Percentiles rank a stretch among this genome's conserved stretches.
Conservation (phyloP, 2,888 invertebrate species). For the Kryphioiulus occultus region DNA sequence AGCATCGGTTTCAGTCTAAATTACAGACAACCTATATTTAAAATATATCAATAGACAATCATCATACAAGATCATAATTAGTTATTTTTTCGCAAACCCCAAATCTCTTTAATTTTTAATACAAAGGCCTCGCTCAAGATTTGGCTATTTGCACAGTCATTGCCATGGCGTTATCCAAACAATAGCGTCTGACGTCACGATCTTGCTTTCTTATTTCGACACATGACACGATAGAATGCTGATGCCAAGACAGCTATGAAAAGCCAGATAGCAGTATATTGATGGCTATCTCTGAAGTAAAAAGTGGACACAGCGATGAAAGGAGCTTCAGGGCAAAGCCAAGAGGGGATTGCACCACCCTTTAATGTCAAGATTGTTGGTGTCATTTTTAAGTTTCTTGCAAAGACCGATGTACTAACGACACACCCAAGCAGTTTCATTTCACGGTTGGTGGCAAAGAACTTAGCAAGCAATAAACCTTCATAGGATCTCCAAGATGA, state of each 20-base stretch:
- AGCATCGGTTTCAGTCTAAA: too few relatives aligned
- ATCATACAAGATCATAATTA: too few relatives aligned
- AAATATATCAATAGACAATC: too few relatives aligned
- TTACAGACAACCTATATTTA: too few relatives aligned
- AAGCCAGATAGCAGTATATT: too few relatives aligned
- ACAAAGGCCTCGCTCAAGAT: too few relatives aligned
- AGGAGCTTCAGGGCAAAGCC: not conserved
- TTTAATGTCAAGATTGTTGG: not conserved
- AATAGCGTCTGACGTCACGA: not conserved
- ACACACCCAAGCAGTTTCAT: not conserved
- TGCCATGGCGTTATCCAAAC: not conserved
- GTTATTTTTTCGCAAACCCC: too few relatives aligned
- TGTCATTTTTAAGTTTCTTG: not conserved
- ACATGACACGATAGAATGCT: too few relatives aligned
- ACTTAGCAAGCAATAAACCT: conserved; percentile 30
- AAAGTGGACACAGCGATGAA: not conserved
- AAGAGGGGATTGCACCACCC: not conserved
- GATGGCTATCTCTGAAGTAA: not conserved
- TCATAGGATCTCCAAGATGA: not conserved
- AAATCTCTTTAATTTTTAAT: too few relatives aligned
- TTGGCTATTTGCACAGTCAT: not conserved
- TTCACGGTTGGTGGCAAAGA: conserved; percentile 25
- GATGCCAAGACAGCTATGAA: too few relatives aligned
- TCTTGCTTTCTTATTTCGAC: not conserved
- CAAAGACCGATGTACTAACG: not conserved